Conservation (phyloP, 2,113 vertebrate genomes). For the Nycticryphes semicollaris region DNA sequence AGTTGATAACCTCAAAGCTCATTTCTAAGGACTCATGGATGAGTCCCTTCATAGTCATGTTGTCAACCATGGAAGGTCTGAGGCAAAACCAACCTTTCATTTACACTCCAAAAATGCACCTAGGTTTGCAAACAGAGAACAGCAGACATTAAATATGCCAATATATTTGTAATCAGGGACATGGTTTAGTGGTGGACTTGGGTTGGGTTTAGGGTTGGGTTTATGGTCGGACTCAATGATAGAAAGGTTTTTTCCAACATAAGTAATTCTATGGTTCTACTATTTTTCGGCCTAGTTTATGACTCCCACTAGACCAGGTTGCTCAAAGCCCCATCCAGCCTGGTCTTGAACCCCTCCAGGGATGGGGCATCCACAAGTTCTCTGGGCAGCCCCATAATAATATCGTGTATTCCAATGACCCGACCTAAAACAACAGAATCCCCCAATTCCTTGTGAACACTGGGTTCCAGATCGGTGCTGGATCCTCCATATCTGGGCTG, state of each 20-base stretch:
- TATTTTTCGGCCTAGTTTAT: not conserved
- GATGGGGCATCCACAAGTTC: too few relatives aligned
- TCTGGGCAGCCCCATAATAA: not conserved
- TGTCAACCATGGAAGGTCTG: not conserved
- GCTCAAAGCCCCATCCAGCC: too few relatives aligned
- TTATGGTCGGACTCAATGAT: not conserved
- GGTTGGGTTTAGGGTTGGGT: not conserved
- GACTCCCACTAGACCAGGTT: too few relatives aligned
- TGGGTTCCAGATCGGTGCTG: not conserved
- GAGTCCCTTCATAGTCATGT: not conserved
- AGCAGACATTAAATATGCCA: not conserved
- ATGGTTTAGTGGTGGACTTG: not conserved
- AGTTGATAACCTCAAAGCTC: not conserved
- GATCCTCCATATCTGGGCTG: not conserved
- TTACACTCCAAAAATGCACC: not conserved
- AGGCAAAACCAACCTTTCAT: not conserved
- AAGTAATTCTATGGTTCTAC: not conserved
- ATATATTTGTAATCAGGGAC: not conserved
- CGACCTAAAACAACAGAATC: not conserved
- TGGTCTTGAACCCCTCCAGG: too few relatives aligned
- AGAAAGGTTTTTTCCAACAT: not conserved
- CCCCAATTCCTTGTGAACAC: not conserved
- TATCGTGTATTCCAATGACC: not conserved
- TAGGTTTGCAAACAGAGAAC: not conserved
- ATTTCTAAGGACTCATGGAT: not conserved